Percentiles rank a stretch among this genome's conserved stretches.
Evolutionary conservation across 1,140 invertebrate genomes (phyloP).

Genomic region (Cotesia glomerata): DNA sequence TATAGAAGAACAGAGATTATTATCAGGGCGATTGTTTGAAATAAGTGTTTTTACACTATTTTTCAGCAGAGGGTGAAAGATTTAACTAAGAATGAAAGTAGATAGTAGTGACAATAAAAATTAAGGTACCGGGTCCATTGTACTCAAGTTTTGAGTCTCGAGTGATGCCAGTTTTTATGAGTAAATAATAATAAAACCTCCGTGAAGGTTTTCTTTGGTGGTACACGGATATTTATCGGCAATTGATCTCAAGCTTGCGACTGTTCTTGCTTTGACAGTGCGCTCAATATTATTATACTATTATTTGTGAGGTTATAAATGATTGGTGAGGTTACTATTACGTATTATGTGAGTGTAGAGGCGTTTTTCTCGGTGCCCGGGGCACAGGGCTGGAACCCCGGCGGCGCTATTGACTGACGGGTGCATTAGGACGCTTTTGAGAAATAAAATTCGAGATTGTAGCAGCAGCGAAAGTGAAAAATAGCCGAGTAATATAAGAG

Average conservation of each 20-base stretch:
- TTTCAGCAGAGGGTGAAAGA: neutral
- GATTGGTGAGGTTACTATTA: constrained; percentile 37
- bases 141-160: neutral
- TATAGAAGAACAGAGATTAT: neutral
- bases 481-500: neutral
- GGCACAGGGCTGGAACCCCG: constrained; percentile 44
- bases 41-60: too few species aligned
- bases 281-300: neutral
- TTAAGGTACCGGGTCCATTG: neutral
- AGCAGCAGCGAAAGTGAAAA: neutral
- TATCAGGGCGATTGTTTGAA: too few species aligned
- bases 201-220: neutral
- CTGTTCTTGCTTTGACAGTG: neutral
- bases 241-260: neutral
- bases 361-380: constrained; percentile 42
- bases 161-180: too few species aligned
- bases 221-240: neutral
- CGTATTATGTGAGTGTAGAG: neutral
- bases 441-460: neutral
- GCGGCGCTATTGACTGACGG: constrained; percentile 54
- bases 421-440: constrained; percentile 25
- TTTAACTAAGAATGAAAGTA: constrained; percentile 20
- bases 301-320: constrained; percentile 49
- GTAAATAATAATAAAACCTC: neutral
- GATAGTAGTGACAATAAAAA: constrained; percentile 25